Base-by-base conservation (phyloP, 37 sponge, comb jelly and placozoan species). In the Ephydatia muelleri region DNA sequence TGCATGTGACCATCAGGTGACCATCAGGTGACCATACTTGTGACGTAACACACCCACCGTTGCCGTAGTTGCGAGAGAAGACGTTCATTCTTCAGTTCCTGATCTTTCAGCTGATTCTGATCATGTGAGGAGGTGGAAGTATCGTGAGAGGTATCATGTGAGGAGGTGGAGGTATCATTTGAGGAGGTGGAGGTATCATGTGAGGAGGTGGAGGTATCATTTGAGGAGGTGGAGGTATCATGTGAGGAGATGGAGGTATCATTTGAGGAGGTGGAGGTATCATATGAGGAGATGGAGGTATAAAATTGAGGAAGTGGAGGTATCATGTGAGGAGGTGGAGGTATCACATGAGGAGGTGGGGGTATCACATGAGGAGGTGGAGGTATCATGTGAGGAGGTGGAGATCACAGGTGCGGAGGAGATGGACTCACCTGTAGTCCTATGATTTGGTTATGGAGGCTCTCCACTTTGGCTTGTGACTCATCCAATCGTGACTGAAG, bases 41-140 rank as follows among this genome's bases (percentile, higher is more conserved):
- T n/a, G n/a, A n/a, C n/a, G n/a, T n/a, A n/a, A n/a, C n/a, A 11
- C 26, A 5, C 69, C 25, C 71, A 90, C 91, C 91, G 67, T 72
- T 88, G 88, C 21, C 88, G 92, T 1, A 92, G 88, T 68, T 88
- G 85, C 0, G 70, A 68, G 26, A 86, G 47, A 6, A 92, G 76
- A 27, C 88, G 69, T 40, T 92, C 92, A 71, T 92, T 92, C 35
- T 86, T 84, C 29, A 92, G 31, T 65, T 92, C 92, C 78, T 92
- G 92, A 4, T 92, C 92, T 57, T 81, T 85, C 72, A 85, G 34
- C 64, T 88, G 69, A 76, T 19, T 35, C 92, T 92, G 76, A 57
- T 4, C 14, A 57, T 14, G 19, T 57, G 57, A 57, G 57, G 57
- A 57, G 19, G 57, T 57, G 57, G 19, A 11, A 14, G 16, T 57